These are phyloP conservation scores for Henricia sp. DNA, from an alignment of 53 echinoderm and acorn worm genomes.

Conservation along the genomic window DNA sequence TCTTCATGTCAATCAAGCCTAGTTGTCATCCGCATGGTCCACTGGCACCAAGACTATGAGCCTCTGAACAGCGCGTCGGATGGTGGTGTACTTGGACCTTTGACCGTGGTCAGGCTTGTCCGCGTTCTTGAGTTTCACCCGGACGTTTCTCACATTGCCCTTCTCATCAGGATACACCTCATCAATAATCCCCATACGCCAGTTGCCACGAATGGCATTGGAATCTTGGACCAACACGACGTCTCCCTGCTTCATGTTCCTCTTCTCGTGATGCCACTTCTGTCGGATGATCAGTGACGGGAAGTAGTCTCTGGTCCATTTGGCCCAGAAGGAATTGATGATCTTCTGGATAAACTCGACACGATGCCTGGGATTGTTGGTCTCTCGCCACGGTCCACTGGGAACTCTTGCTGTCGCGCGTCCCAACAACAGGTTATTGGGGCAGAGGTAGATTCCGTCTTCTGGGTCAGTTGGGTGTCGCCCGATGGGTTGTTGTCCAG, in stretches of 20 bases:
- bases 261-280: slow-evolving; percentile 57
- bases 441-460: slow-evolving; percentile 45
- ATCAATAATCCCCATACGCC: slow-evolving; percentile 19
- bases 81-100: neutral
- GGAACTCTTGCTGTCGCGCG: slow-evolving; percentile 48
- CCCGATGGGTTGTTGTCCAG: slow-evolving; percentile 41
- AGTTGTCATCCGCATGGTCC: neutral
- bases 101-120: neutral
- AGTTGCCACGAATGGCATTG: slow-evolving; percentile 51
- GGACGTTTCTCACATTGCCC: slow-evolving; percentile 44
- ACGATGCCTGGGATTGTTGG: slow-evolving; percentile 44
- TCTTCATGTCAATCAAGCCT: neutral
- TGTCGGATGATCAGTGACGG: slow-evolving; percentile 59
- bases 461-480: slow-evolving; percentile 52
- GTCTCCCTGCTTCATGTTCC: slow-evolving; percentile 48
- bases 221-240: slow-evolving; percentile 62
- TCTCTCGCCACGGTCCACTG: slow-evolving; percentile 43
- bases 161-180: slow-evolving; percentile 38
- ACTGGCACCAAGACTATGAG: slow-evolving; percentile 29
- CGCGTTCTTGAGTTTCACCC: slow-evolving; percentile 13
- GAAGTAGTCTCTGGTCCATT: slow-evolving; percentile 64
- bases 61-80: slow-evolving; percentile 13
- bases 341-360: slow-evolving; percentile 55
- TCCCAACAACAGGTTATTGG: slow-evolving; percentile 36
- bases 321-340: slow-evolving; percentile 58